phyloP scores from a whole-genome alignment of 2,888 invertebrate genomes.

The Criorhina ranunculi region DNA sequence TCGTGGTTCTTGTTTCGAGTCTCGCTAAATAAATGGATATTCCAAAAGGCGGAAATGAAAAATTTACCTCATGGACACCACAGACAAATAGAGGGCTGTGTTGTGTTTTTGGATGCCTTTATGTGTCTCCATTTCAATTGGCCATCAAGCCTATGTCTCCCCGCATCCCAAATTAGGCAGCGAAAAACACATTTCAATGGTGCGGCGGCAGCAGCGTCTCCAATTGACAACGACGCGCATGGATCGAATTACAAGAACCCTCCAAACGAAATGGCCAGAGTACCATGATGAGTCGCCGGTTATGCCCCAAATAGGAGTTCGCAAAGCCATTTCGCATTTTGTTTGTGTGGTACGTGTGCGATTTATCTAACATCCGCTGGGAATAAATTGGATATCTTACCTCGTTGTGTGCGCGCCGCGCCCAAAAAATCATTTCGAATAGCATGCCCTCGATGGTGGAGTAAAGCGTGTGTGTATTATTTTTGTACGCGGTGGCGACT shows the following conservation, averaged over 20 bases:
- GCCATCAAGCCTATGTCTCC: conserved; percentile 18
- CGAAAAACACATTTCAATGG: conserved; percentile 23
- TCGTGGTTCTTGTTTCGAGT: no score
- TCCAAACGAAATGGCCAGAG: not conserved
- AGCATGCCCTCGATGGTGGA: no score
- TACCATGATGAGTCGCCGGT: not conserved
- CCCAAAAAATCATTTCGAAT: not conserved
- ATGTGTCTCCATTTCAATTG: conserved; percentile 20
- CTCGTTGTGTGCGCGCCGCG: not conserved
- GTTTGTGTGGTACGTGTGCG: conserved; percentile 28
- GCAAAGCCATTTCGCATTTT: conserved; percentile 32
- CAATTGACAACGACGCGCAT: conserved; percentile 26
- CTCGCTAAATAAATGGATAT: no score
- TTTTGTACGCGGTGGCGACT: not conserved
- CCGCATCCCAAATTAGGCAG: conserved; percentile 44
- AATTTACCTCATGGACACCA: no score
- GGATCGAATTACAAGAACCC: conserved; percentile 47
- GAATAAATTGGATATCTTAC: conserved; percentile 27
- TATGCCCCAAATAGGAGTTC: conserved; percentile 40
- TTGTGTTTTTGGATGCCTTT: no score
- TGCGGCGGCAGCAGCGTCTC: conserved; percentile 26
- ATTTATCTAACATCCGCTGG: conserved; percentile 43
- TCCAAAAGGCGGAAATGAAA: no score
- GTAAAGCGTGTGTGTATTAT: not conserved
- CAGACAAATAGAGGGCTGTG: no score